Evolutionary conservation across 2,888 invertebrate species (phyloP).

Genomic region (Cryptosula pallasiana): DNA sequence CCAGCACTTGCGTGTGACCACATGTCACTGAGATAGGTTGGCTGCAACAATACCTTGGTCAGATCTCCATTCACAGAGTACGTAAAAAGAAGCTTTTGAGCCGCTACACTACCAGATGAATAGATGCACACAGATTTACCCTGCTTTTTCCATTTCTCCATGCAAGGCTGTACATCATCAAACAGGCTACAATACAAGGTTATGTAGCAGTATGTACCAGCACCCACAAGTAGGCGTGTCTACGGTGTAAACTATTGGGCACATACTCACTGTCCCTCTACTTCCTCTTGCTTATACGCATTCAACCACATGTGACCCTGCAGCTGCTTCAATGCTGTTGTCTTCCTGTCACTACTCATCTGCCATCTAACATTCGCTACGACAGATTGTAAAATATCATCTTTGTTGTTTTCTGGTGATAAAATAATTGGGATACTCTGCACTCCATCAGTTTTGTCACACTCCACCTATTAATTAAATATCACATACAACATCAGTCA

Average conservation of each 20-base stretch:
- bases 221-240: too few species aligned
- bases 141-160: slow-evolving; percentile 67
- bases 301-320: slow-evolving; percentile 85
- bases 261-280: slow-evolving; percentile 88
- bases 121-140: slow-evolving; percentile 75
- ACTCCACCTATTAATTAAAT: neutral
- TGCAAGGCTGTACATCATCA: slow-evolving; percentile 72
- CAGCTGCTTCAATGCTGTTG: slow-evolving; percentile 73
- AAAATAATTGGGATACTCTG: neutral
- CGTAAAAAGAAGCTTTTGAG: slow-evolving; percentile 80
- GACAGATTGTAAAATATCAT: slow-evolving; percentile 60
- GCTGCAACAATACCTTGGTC: slow-evolving; percentile 60
- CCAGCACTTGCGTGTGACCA: too few species aligned
- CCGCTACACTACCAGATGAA: slow-evolving; percentile 84
- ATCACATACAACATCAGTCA: too few species aligned
- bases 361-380: slow-evolving; percentile 71
- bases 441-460: neutral
- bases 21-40: too few species aligned
- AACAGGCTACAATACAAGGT: slow-evolving; percentile 73
- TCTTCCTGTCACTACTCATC: slow-evolving; percentile 75
- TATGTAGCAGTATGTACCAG: too few species aligned
- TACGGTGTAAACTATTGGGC: too few species aligned
- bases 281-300: slow-evolving; percentile 70
- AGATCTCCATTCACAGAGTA: slow-evolving; percentile 74
- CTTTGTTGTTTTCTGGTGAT: slow-evolving; percentile 30